Base-by-base conservation (phyloP, 2,113 vertebrate genomes). In the Hydrolagus affinis region DNA sequence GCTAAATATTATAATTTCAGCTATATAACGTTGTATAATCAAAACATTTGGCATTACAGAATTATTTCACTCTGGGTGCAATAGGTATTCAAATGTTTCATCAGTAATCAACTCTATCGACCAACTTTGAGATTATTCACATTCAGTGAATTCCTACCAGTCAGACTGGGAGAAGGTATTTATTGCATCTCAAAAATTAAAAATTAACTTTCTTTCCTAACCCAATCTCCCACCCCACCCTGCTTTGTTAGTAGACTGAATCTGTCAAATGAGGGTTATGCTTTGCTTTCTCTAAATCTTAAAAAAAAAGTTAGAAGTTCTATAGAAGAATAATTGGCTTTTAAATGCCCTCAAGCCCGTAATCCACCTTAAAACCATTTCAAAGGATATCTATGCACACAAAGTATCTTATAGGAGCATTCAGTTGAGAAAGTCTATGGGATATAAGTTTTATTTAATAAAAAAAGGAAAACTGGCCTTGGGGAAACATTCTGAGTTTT, bases 141-240 rank as follows among this genome's bases (percentile, higher is more conserved):
- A 32, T 30, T 66, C 23, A 15, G 7, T 83, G 28, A 66, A 56
- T 17, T 44, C 6, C 44, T 44, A 44, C 44, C 44, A 44, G 44
- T 44, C 44, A 62, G 2, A 62, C 28, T 28, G 25, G 77, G 77
- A 19, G 57, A 9, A 21, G 15, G 62, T 32, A 64, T 17, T 66
- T 83, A 11, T 83, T 66, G 59, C 60, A 3, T 19, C 25, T 68
- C 25, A 83, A 44, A 68, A 83, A 83, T 83, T 83, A 83, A 83
- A 83, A 28, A 83, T 83, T 83, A 83, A 83, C 78, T 83, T 83
- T 12, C 78, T 66, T 83, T 6, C 44, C 44, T 44, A 44, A 44
- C 44, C 44, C 44, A 44, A 44, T 6, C 44, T n/a, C 44, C 44
- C 44, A 44, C 44, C 44, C 44, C 6, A 44, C 1, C 44, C 44